Base-by-base conservation (phyloP, 2,113 vertebrate genomes). In the Xiphophorus couchianus region DNA sequence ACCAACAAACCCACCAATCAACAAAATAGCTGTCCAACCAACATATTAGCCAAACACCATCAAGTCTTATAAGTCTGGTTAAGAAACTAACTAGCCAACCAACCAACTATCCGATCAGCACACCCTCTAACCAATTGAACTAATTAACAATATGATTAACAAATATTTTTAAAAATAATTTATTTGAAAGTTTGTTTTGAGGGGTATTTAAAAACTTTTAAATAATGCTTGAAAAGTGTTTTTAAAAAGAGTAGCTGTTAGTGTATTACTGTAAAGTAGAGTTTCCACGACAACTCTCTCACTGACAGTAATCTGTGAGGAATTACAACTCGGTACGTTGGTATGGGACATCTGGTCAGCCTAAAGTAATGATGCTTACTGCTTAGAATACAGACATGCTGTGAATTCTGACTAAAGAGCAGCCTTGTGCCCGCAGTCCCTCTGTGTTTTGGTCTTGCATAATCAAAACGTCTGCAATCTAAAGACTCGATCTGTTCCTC, bases 281-380 rank as follows among this genome's bases (percentile, higher is more conserved):
- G 14, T 19, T 48, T 48, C 44, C 17, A 48, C 44, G 0, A n/a
- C 51, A 58, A 58, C 51, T n/a, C 35, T 72, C 42, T 67, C 31
- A 42, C 1, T 78, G 68, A 77, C 60, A 74, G 61, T 77, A 78
- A 73, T 84, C 70, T 82, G 70, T 69, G 73, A 73, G 71, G 76
- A 73, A 74, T 77, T 42, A 61, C 79, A 70, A 62, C 83, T 65
- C 71, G 81, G 78, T 64, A 76, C 14, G 63, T 80, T 67, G 70
- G 74, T 54, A 42, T 69, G 42, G 78, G 86, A 82, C 89, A 85
- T 91, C 88, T 89, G 90, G 48, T 84, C 73, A 61, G 88, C 78
- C 86, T 76, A 17, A 79, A 84, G 86, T 82, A 27, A 78, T 71
- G 67, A 54, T 82, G 76, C 84, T 77, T 66, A 60, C 66, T 73